A percentile compares a stretch with the other conserved stretches of the same genome.
phyloP scores from a whole-genome alignment of 2,797 vertebrate genomes.

The Simalia tracyae region DNA sequence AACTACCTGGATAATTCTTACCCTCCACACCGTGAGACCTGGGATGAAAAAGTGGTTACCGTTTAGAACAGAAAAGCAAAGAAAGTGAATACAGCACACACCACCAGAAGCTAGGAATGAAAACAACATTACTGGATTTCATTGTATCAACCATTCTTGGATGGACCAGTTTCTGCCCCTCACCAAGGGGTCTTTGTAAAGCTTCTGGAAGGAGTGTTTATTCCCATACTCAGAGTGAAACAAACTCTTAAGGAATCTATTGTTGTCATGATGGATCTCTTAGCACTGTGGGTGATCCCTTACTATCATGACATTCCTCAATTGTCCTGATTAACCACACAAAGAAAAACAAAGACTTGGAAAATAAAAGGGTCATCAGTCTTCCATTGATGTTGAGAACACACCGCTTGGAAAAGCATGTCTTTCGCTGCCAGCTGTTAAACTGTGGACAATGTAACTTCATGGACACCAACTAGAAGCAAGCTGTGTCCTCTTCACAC shows the following conservation, averaged over 20 bases:
- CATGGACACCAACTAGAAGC: background rate
- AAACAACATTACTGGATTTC: constrained; percentile 7
- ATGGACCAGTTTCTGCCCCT: constrained; percentile 6
- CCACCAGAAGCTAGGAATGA: background rate
- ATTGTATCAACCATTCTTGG: background rate
- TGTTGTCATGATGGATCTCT: background rate
- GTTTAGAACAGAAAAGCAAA: constrained; percentile 1
- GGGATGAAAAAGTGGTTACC: background rate
- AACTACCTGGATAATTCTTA: constrained; percentile 13
- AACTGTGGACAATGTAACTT: fast-evolving
- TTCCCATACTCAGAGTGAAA: background rate
- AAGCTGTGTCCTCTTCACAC: background rate
- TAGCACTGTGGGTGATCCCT: constrained; percentile 2
- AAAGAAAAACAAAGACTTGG: constrained; percentile 2
- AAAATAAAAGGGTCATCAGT: background rate
- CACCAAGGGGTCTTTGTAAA: background rate
- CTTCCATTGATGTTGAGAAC: background rate
- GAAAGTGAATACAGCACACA: background rate
- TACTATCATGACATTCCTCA: background rate
- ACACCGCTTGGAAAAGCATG: fast-evolving
- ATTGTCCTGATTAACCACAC: constrained; percentile 38
- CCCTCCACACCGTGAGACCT: background rate
- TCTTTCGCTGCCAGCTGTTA: fast-evolving
- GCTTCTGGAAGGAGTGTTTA: background rate
- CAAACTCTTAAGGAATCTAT: background rate